A percentile compares a stretch with the other conserved stretches of the same genome.
phyloP scores from a whole-genome alignment of 1,140 invertebrate species.

The Drosophila mojavensis region DNA sequence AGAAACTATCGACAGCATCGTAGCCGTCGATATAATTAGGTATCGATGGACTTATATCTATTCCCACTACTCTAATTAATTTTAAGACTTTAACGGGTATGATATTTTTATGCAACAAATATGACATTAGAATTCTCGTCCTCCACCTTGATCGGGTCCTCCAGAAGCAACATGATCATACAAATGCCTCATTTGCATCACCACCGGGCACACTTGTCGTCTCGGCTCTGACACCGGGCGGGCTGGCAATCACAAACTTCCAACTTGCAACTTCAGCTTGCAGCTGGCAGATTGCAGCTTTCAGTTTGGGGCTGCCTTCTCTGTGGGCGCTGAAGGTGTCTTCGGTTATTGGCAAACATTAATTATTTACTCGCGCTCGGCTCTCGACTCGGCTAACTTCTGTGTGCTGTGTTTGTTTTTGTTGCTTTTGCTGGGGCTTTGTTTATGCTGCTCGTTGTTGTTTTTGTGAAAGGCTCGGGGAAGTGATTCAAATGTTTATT shows the following conservation, averaged over 20 bases:
- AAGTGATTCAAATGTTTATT: slow-evolving; percentile 82
- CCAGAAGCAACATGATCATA: no score
- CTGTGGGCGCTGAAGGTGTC: slow-evolving; percentile 67
- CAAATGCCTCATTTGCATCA: slow-evolving; percentile 77
- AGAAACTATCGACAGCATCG: no score
- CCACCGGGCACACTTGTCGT: slow-evolving; percentile 61
- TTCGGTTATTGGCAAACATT: slow-evolving; percentile 82
- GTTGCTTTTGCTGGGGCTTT: slow-evolving; percentile 15
- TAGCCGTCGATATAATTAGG: no score
- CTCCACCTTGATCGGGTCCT: no score
- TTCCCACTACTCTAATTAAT: no score
- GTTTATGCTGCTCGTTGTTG: slow-evolving; percentile 11
- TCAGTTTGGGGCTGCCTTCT: no score
- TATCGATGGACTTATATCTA: no score
- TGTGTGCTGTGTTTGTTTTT: slow-evolving; percentile 20
- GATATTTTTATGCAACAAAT: no score
- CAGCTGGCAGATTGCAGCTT: slow-evolving; percentile 36
- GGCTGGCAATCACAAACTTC: slow-evolving; percentile 32
- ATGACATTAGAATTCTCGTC: no score
- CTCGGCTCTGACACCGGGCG: slow-evolving; percentile 34
- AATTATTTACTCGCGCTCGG: slow-evolving; percentile 71
- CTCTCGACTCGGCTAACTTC: slow-evolving; percentile 60
- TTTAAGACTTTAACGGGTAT: no score
- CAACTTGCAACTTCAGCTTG: slow-evolving; percentile 35
- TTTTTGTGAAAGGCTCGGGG: slow-evolving; percentile 76